These are phyloP conservation scores for Mesopsocus fuscifrons DNA, from an alignment of 2,888 invertebrate species.

Conservation along the genomic window DNA sequence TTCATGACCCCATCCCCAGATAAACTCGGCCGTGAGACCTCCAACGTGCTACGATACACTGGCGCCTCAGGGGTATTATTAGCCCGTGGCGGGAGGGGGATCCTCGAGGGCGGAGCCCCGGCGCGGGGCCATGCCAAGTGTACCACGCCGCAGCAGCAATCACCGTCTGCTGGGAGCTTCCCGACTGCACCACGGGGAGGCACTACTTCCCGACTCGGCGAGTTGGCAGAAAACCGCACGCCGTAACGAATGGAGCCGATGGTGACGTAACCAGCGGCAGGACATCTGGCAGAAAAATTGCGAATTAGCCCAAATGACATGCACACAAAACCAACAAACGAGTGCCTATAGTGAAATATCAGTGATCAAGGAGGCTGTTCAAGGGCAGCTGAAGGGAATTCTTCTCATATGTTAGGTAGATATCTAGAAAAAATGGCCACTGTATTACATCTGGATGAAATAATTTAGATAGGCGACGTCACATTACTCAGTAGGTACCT, in stretches of 20 bases:
- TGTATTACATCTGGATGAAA: too few relatives aligned
- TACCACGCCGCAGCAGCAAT: conserved; percentile 18
- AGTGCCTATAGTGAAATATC: too few relatives aligned
- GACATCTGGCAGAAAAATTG: conserved; percentile 16
- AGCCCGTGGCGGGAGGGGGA: conserved; percentile 15
- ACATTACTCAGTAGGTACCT: too few relatives aligned
- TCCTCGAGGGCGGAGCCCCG: conserved; percentile 13
- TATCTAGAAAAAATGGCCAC: too few relatives aligned
- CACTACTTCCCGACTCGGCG: conserved; percentile 15
- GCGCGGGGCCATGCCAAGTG: conserved; percentile 14
- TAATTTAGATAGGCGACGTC: too few relatives aligned
- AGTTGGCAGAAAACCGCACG: conserved; percentile 34
- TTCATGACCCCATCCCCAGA: conserved; percentile 11
- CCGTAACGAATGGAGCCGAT: conserved; percentile 53
- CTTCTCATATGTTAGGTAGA: too few relatives aligned
- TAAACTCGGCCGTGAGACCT: conserved; percentile 11
- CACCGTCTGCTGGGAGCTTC: conserved; percentile 11
- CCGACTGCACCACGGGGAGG: conserved; percentile 15
- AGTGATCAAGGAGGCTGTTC: too few relatives aligned
- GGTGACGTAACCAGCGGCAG: conserved; percentile 33
- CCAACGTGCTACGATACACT: conserved; percentile 17
- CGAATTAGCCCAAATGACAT: too few relatives aligned
- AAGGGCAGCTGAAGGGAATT: too few relatives aligned
- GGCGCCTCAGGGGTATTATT: conserved; percentile 22
- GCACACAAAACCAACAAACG: too few relatives aligned